A percentile compares a stretch with the other conserved stretches of the same genome.
phyloP scores from a whole-genome alignment of 2,113 vertebrate species.

The Microcebus tavaratra region DNA sequence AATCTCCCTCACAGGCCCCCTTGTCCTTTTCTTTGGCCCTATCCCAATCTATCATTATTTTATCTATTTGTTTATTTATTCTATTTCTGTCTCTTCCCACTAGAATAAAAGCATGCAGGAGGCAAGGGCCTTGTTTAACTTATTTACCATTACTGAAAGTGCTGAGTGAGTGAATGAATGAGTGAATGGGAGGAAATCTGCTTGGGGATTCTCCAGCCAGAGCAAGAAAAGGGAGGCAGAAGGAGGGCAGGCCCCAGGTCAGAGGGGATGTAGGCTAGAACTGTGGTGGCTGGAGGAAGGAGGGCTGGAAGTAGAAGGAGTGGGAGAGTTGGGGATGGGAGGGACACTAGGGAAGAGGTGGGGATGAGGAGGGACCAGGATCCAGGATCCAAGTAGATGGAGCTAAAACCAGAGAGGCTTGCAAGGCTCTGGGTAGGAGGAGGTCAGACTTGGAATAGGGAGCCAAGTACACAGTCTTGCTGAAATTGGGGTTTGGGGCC shows the following conservation, averaged over 20 bases:
- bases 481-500: not conserved
- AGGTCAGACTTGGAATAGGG: not conserved
- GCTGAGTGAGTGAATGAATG: not conserved
- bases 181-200: not conserved
- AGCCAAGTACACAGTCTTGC: not conserved
- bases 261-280: not conserved
- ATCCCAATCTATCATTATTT: not conserved
- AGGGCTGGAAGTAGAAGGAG: not conserved
- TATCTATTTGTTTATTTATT: conserved; percentile 43
- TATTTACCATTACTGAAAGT: conserved; percentile 9
- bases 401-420: not conserved
- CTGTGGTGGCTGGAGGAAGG: not conserved
- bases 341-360: not conserved
- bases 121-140: conserved; percentile 22
- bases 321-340: not conserved
- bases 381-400: not conserved
- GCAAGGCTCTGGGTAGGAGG: not conserved
- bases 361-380: not conserved
- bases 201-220: not conserved
- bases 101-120: conserved; percentile 56
- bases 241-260: not conserved
- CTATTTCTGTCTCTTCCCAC: conserved; percentile 37
- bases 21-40: not conserved
- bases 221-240: not conserved
- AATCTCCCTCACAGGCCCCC: not conserved